Conservation (phyloP, 1,140 invertebrate genomes). For the Panulirus ornatus region DNA sequence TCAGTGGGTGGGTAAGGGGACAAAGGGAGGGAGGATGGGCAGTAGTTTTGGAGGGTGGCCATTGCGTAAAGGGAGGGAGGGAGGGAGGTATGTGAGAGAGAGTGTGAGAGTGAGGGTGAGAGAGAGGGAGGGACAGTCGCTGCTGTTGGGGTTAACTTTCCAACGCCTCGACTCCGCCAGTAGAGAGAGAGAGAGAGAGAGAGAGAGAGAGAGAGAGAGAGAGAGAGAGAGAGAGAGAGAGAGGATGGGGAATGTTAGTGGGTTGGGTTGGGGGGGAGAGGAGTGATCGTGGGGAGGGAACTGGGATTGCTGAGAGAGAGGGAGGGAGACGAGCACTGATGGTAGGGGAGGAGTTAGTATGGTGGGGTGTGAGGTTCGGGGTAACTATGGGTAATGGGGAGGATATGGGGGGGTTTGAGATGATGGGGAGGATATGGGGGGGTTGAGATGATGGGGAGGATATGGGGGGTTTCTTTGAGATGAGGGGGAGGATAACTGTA, state of each 20-base stretch:
- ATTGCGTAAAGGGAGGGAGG: not conserved
- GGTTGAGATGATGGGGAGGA: too few species aligned
- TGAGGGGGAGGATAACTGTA: too few species aligned
- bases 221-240: not conserved
- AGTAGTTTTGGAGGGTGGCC: not conserved
- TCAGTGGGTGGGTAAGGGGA: not conserved
- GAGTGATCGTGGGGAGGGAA: not conserved
- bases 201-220: not conserved
- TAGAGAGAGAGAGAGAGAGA: not conserved
- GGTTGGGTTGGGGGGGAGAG: not conserved
- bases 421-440: too few species aligned
- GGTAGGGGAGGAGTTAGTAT: too few species aligned
- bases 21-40: not conserved
- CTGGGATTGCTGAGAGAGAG: not conserved
- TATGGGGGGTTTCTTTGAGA: too few species aligned
- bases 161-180: too few species aligned
- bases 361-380: too few species aligned
- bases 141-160: not conserved
- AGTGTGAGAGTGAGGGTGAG: not conserved
- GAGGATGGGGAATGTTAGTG: not conserved
- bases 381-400: too few species aligned
- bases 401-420: too few species aligned
- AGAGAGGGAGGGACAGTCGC: not conserved
- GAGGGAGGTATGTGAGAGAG: conserved; percentile 6
- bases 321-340: too few species aligned